Base-by-base conservation (phyloP, 2,888 invertebrate genomes). In the Pyrrhia umbra region DNA sequence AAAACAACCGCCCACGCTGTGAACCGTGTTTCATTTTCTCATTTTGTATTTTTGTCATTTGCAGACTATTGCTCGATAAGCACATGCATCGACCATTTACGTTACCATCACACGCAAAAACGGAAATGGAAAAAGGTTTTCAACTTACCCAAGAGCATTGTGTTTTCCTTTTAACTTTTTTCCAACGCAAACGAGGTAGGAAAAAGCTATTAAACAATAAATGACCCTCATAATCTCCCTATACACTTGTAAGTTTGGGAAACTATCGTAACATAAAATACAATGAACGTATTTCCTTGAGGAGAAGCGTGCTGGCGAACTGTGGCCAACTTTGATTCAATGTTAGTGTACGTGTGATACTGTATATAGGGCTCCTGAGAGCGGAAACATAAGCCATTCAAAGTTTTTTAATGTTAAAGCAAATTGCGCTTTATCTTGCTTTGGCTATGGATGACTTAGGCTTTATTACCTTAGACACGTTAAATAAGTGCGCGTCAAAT, bases 31-130 rank as follows among this genome's bases (percentile, higher is more conserved):
- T 84, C 81, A 86, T 83, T 82, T 82, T 80, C 77, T 79, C 82
- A 79, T 81, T 75, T 84, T 81, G 82, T 79, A 84, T 81, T 82
- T 86, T 81, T 81, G 82, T 79, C 85, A 81, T 82, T 86, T 81
- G 69, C 80, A 75, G 82, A 85, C 85, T 78, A 81, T 81, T 76
- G 54, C 60, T 61, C 75, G 69, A 80, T 83, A 85, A 84, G 85
- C 83, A 83, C 81, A 83, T 84, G 83, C 83, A 84, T 80, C 81
- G 61, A 6, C 21, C 51, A 46, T 58, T 63, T 47, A 52, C 63
- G 56, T 58, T 37, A 37, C 39, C 18, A 37, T 42, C 55, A 23
- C 25, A 57, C 47, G 57, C 18, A 49, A 51, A 68, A 69, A 59
- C 72, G 70, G 63, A 80, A 79, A 74, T 71, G 75, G 79, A 78